Evolutionary conservation across 2,888 invertebrate genomes (phyloP).

Genomic region (Endotricha flammealis): DNA sequence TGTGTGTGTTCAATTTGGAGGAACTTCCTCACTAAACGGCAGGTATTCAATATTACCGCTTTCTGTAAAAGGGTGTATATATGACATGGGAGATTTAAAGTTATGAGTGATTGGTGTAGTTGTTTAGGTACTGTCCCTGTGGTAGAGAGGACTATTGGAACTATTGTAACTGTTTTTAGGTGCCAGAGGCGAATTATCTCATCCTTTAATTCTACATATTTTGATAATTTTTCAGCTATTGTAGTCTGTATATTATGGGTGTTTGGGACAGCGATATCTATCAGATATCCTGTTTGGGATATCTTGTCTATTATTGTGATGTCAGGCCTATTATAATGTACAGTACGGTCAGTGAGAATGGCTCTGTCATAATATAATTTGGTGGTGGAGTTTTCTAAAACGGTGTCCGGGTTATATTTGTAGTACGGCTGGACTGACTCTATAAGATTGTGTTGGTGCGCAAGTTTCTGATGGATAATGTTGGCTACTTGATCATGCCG

Average conservation of each 20-base stretch:
- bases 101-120: too few relatives aligned
- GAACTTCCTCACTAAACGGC: too few relatives aligned
- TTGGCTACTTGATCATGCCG: slow-evolving; percentile 13
- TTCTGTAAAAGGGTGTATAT: too few relatives aligned
- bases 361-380: slow-evolving; percentile 10
- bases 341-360: background rate
- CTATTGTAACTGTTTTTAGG: background rate
- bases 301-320: slow-evolving; percentile 14
- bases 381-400: slow-evolving; percentile 5
- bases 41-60: too few relatives aligned
- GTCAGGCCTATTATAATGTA: slow-evolving; percentile 13
- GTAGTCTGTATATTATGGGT: slow-evolving; percentile 16
- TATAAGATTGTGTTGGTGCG: slow-evolving; percentile 1
- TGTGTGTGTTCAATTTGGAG: too few relatives aligned
- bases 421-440: slow-evolving; percentile 8
- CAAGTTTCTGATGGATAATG: slow-evolving; percentile 3
- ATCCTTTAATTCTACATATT: slow-evolving; percentile 9
- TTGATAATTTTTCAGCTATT: slow-evolving; percentile 15
- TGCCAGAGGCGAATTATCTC: background rate
- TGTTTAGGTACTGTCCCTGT: background rate
- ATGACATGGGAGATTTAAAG: too few relatives aligned
- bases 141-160: background rate
- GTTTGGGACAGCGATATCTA: slow-evolving; percentile 16
- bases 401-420: slow-evolving; percentile 12
- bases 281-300: slow-evolving; percentile 11